Evolutionary conservation across 2,888 invertebrate species (phyloP), one percentile per base, ranked within the genome.

Genomic region (Temnothorax unifasciatus): DNA sequence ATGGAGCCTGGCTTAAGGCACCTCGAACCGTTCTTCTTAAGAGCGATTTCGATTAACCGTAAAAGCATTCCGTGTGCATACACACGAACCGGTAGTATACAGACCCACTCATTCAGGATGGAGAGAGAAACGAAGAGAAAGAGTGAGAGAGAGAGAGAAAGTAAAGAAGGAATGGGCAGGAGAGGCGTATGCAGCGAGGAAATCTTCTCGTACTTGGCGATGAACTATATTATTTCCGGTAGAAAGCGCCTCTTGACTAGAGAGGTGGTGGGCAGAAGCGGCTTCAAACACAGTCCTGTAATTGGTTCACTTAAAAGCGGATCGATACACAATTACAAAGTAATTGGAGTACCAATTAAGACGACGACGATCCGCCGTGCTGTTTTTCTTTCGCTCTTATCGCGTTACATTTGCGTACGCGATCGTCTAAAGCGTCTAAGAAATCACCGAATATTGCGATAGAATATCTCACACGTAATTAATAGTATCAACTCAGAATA

Each of bases 311-410:
- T 90, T 90, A 91, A 89, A 88, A 88, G 90, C 82, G 84, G 88
- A 91, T 93, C 92, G 90, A 92, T 92, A 90, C 88, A 92, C 89
- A 92, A 92, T 93, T 92, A 90, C 86, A 87, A 87, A 86, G 90
- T 91, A 92, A 92, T 92, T 92, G 91, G 89, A 91, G 90, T 89
- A 86, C 88, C 92, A 91, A 92, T 92, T 88, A 91, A 90, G 88
- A 83, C 73, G 71, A 66, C 71, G 25, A 50, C 52, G 52, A 69
- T 79, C 73, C 57, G 15, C 34, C 47, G 47, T 25, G 21, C 34
- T 71, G 77, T 82, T 82, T 82, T 82, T 61, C 61, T 59, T n/a
- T 71, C 50, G 38, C 50, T 57, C 41, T 85, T 61, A 64, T n/a
- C 44, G 57, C 63, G 64, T 71, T 44, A 61, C 83, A 64, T 71